phyloP scores from a whole-genome alignment of 2,113 vertebrate genomes.

The Falcunculus frontatus region DNA sequence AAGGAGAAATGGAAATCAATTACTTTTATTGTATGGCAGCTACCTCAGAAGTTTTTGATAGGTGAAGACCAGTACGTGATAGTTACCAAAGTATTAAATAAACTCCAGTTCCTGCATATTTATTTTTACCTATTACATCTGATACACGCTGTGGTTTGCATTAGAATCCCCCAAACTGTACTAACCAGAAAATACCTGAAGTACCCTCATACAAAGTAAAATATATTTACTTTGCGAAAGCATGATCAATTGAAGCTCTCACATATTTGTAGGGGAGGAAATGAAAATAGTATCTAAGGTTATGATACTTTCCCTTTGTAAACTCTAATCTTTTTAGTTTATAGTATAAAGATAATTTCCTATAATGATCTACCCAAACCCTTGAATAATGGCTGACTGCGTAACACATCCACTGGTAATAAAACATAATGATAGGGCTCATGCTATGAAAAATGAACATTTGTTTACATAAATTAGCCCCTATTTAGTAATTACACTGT shows the following conservation, averaged over 20 bases:
- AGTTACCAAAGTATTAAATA: not conserved
- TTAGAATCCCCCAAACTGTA: not conserved
- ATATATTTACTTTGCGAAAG: not conserved
- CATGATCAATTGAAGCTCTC: not conserved
- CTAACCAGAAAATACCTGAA: not conserved
- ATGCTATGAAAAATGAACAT: not conserved
- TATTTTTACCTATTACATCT: not conserved
- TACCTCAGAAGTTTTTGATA: not conserved
- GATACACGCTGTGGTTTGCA: not conserved
- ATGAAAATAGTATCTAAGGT: not conserved
- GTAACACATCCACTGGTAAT: not conserved
- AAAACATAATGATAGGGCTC: not conserved
- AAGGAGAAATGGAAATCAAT: not conserved
- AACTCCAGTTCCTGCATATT: not conserved
- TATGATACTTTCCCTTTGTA: not conserved
- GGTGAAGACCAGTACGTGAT: not conserved
- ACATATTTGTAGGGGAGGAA: not conserved
- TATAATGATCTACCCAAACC: not conserved
- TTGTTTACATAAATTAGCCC: slow-evolving; percentile 65
- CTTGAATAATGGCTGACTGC: not conserved
- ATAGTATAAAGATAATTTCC: not conserved
- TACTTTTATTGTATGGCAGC: not conserved
- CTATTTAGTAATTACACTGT: slow-evolving; percentile 58
- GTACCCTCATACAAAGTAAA: not conserved
- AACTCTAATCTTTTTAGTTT: not conserved